These are phyloP conservation scores for Nebria ingens DNA, from an alignment of 1,140 invertebrate species.

Conservation along the genomic window DNA sequence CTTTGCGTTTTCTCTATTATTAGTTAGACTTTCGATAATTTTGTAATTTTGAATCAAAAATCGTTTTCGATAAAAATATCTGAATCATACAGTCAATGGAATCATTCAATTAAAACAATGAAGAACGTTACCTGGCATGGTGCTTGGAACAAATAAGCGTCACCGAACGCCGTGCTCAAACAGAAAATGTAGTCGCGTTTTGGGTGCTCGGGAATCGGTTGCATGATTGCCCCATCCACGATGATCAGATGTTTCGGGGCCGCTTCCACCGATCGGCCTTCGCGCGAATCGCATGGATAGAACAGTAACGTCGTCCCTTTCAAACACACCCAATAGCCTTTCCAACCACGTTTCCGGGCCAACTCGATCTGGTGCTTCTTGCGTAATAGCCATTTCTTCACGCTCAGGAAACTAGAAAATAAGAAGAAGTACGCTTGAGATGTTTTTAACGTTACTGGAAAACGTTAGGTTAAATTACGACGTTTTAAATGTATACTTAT, in stretches of 20 bases:
- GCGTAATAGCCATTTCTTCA: conserved; percentile 95
- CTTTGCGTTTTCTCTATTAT: no score
- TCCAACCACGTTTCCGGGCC: conserved; percentile 91
- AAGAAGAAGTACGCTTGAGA: not conserved
- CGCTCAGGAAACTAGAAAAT: conserved; percentile 77
- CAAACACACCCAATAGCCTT: conserved; percentile 95
- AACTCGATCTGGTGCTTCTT: conserved; percentile 95
- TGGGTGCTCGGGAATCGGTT: conserved; percentile 95
- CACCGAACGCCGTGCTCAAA: conserved; percentile 93
- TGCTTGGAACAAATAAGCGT: conserved; percentile 96
- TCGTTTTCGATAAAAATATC: not conserved
- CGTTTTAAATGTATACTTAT: conserved; percentile 11
- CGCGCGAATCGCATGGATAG: conserved; percentile 90
- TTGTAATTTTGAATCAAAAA: not conserved
- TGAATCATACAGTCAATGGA: no score
- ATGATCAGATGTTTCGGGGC: conserved; percentile 92
- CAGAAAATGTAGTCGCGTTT: conserved; percentile 97
- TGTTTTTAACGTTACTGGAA: no score
- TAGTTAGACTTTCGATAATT: no score
- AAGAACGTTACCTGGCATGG: conserved; percentile 48
- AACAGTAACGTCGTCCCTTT: conserved; percentile 95
- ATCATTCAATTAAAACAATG: no score
- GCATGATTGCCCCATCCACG: conserved; percentile 95
- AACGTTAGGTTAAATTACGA: conserved; percentile 3
- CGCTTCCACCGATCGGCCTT: conserved; percentile 79